Percentiles rank a stretch among this genome's conserved stretches.
Evolutionary conservation across 2,888 invertebrate species (phyloP).

Genomic region (Coenonympha glycerion): DNA sequence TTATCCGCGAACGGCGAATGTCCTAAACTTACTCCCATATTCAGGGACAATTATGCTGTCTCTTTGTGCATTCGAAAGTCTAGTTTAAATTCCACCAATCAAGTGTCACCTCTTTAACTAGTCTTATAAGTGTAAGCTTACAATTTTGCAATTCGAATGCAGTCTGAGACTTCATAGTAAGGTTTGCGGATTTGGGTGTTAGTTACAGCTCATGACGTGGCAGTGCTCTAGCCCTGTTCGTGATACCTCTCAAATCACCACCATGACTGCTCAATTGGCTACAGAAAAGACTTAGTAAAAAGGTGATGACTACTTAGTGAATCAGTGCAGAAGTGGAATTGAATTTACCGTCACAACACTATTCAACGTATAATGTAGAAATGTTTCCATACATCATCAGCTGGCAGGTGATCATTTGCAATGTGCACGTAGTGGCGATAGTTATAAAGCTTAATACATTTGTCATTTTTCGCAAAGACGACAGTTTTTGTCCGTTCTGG

Average conservation of each 20-base stretch:
- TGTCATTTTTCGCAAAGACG: too few relatives aligned
- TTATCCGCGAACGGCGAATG: slow-evolving; percentile 56
- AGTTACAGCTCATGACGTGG: slow-evolving; percentile 37
- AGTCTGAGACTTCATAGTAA: too few relatives aligned
- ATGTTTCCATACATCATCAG: slow-evolving; percentile 70
- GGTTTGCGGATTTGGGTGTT: too few relatives aligned
- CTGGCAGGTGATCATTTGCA: slow-evolving; percentile 65
- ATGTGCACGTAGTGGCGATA: slow-evolving; percentile 42
- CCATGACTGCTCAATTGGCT: slow-evolving; percentile 27
- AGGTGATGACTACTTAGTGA: slow-evolving; percentile 15
- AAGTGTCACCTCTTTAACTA: too few relatives aligned
- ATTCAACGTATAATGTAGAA: slow-evolving; percentile 50
- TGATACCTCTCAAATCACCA: slow-evolving; percentile 17
- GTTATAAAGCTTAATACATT: too few relatives aligned
- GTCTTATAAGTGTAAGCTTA: too few relatives aligned
- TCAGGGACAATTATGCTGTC: too few relatives aligned
- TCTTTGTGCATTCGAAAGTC: too few relatives aligned
- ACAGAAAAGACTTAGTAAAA: slow-evolving; percentile 11
- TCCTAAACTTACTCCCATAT: too few relatives aligned
- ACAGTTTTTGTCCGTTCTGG: too few relatives aligned
- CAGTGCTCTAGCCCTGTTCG: background rate
- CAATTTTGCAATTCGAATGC: too few relatives aligned
- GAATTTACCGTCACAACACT: slow-evolving; percentile 4
- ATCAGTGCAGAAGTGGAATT: slow-evolving; percentile 9
- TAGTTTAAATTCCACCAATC: too few relatives aligned